A percentile compares a stretch with the other conserved stretches of the same genome.
phyloP scores from a whole-genome alignment of 2,888 invertebrate species.

The Mactromeris polynyma region DNA sequence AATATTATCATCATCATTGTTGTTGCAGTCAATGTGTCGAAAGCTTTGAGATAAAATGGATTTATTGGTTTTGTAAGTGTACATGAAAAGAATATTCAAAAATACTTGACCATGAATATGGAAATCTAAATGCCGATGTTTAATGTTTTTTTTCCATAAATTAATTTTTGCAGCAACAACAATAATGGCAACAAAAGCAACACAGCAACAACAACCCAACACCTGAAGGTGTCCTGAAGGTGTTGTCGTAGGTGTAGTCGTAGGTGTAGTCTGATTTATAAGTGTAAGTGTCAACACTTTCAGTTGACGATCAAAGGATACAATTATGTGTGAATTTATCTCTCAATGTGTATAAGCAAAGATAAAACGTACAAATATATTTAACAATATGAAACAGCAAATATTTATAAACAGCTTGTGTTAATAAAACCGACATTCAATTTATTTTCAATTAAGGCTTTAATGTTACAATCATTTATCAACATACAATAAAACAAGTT shows the following conservation, averaged over 20 bases:
- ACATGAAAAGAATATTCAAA: no score
- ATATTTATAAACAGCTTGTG: background rate
- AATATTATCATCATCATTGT: no score
- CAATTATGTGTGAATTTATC: background rate
- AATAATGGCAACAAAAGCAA: background rate
- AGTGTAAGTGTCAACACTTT: background rate
- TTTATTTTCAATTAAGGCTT: background rate
- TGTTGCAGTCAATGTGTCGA: no score
- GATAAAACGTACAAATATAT: constrained; percentile 4
- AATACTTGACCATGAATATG: no score
- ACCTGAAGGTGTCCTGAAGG: background rate
- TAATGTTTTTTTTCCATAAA: no score
- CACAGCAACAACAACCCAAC: background rate
- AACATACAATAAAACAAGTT: constrained; percentile 2
- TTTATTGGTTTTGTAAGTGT: no score
- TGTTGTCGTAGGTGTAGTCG: background rate
- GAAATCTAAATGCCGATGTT: no score
- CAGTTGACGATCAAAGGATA: background rate
- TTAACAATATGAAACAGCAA: constrained; percentile 9
- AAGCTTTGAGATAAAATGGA: no score
- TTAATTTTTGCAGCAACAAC: no score
- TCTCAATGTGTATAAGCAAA: background rate
- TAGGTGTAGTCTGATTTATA: background rate
- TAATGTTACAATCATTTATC: background rate
- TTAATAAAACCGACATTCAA: background rate